A percentile compares a stretch with the other conserved stretches of the same genome.
Evolutionary conservation across 1,140 invertebrate species (phyloP).

Genomic region (Goniozus legneri): DNA sequence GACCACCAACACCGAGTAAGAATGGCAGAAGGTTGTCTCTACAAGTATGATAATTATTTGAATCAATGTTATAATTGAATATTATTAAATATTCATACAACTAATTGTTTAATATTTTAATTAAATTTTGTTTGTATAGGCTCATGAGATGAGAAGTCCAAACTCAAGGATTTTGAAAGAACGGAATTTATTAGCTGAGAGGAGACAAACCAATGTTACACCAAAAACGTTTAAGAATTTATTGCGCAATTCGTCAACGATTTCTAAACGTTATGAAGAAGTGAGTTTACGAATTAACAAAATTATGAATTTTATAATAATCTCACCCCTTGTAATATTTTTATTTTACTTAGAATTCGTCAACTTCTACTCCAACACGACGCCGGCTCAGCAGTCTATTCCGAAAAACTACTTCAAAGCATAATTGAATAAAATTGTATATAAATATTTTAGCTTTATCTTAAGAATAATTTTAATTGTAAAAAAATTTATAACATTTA

Average conservation of each 20-base stretch:
- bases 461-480: neutral
- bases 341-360: conserved; percentile 31
- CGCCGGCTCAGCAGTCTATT: conserved; percentile 38
- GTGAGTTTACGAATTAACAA: conserved; percentile 15
- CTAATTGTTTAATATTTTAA: conserved; percentile 1
- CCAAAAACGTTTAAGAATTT: conserved; percentile 31
- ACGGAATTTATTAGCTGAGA: conserved; percentile 36
- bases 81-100: neutral
- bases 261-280: conserved; percentile 30
- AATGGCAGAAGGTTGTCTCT: conserved; percentile 70
- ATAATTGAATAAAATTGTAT: conserved; percentile 10
- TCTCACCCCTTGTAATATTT: neutral
- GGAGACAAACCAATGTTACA: conserved; percentile 23
- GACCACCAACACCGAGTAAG: conserved; percentile 79
- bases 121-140: conserved; percentile 18
- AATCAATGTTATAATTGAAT: conserved; percentile 4
- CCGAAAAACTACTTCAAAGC: conserved; percentile 20
- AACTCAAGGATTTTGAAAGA: conserved; percentile 33
- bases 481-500: conserved; percentile 14
- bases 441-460: neutral
- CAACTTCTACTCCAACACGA: conserved; percentile 30
- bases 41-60: conserved; percentile 46
- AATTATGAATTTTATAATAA: conserved; percentile 4
- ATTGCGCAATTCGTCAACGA: conserved; percentile 25
- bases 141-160: conserved; percentile 35